Base-by-base conservation (phyloP, 2,888 invertebrate genomes). In the Cryptus viduatorius region DNA sequence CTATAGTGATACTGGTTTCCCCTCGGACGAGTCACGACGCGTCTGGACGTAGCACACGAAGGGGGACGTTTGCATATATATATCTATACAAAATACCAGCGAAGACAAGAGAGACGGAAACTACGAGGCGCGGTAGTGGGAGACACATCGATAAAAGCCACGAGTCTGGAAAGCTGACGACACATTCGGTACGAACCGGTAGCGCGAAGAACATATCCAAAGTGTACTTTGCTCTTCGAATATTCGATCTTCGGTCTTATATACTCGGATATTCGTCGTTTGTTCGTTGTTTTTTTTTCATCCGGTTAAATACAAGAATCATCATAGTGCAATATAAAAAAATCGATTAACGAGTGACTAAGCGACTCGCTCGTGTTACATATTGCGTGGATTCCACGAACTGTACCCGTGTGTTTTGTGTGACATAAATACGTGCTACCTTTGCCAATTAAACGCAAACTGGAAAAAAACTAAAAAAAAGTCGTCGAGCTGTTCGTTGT, bases 131-230 rank as follows among this genome's bases (percentile, higher is more conserved):
- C 61, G 1, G 61, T 31, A 65, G 86, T 73, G 84, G 86, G 82
- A 69, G 42, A 8, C 29, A 72, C 69, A 69, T 84, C 85, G 48
- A 86, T 86, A 86, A 82, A 84, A 86, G 69, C 75, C 79, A 59
- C 71, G 75, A 42, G 72, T 50, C 67, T 14, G 67, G 71, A 14
- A 10, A 50, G 48, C 85, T 76, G 84, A 84, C 84, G 86, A 84
- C 86, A 86, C 80, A 37, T 37, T 86, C 82, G 71, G 56, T 75
- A 50, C 19, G 4, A 79, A 67, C 75, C 46, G 61, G 42, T 75
- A 24, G 56, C 59, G 61, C 48, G 37, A 65, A 37, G 8, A 14
- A 56, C 61, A 29, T n/a, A 48, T 75, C 44, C n/a, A 16, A 72
- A 37, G 14, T 24, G 4, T 31, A 5, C 14, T 19, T 4, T 12